Conservation (phyloP, 2,888 invertebrate genomes). For the Uloborus plumipes region DNA sequence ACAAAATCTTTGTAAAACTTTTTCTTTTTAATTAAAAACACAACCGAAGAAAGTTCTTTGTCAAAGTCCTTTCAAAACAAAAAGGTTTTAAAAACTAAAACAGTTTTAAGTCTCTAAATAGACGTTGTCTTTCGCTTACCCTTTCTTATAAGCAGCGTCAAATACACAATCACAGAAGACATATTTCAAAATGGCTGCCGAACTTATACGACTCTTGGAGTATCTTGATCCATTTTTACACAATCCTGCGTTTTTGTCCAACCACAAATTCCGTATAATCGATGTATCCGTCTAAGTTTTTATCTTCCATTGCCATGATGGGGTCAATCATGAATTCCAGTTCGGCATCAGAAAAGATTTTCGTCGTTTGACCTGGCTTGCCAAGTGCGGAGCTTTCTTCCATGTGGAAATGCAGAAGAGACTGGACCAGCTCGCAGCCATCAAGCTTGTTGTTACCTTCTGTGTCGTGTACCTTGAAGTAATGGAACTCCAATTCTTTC, state of each 20-base stretch:
- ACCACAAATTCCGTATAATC: constrained; percentile 94
- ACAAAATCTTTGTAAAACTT: no score
- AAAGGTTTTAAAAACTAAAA: no score
- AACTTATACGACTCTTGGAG: no score
- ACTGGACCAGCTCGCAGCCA: constrained; percentile 95
- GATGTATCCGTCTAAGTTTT: constrained; percentile 87
- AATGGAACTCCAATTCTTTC: constrained; percentile 95
- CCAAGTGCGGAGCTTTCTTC: constrained; percentile 19
- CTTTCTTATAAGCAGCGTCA: no score
- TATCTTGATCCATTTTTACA: no score
- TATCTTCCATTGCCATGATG: constrained; percentile 90
- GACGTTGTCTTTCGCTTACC: no score
- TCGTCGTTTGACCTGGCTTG: constrained; percentile 76
- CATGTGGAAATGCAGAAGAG: constrained; percentile 83
- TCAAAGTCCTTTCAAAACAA: no score
- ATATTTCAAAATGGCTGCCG: no score
- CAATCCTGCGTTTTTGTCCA: constrained; percentile 76
- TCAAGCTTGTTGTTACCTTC: constrained; percentile 96
- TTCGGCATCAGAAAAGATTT: constrained; percentile 84
- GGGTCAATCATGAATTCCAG: constrained; percentile 88
- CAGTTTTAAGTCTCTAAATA: no score
- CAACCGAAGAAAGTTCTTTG: no score
- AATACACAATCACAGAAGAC: no score
- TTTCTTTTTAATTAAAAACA: no score
- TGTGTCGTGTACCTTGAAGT: constrained; percentile 98